Percentiles rank a stretch among this genome's conserved stretches.
Conservation (phyloP, 1,140 invertebrate species). For the Trichoplusia ni region DNA sequence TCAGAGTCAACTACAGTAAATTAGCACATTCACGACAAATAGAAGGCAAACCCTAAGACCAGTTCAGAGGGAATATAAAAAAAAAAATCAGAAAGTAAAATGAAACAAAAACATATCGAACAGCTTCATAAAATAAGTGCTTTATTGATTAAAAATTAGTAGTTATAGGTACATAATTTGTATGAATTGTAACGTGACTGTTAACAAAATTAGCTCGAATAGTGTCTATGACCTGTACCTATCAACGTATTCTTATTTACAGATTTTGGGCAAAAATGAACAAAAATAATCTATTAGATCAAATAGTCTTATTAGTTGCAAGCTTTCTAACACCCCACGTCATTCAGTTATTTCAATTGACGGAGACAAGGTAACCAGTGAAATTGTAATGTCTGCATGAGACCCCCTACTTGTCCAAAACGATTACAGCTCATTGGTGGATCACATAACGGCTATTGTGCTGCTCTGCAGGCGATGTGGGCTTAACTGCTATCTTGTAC, state of each 20-base stretch:
- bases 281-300: slow-evolving; percentile 21
- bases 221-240: slow-evolving; percentile 9
- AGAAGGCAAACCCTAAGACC: no score
- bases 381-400: neutral
- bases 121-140: slow-evolving; percentile 78
- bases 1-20: no score
- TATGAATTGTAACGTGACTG: slow-evolving; percentile 28
- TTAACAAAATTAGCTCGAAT: slow-evolving; percentile 27
- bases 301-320: slow-evolving; percentile 12
- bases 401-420: neutral
- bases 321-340: neutral
- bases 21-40: no score
- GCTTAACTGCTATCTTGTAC: no score
- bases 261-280: slow-evolving; percentile 26
- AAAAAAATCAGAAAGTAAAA: no score
- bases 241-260: slow-evolving; percentile 33
- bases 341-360: neutral
- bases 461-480: no score
- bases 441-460: no score
- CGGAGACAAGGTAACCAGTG: neutral
- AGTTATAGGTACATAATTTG: slow-evolving; percentile 68
- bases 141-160: slow-evolving; percentile 76
- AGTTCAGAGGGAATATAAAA: no score
- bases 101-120: slow-evolving; percentile 54
- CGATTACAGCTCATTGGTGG: no score